phyloP scores from a whole-genome alignment of 2,888 invertebrate species.

The Eilema griseolum region DNA sequence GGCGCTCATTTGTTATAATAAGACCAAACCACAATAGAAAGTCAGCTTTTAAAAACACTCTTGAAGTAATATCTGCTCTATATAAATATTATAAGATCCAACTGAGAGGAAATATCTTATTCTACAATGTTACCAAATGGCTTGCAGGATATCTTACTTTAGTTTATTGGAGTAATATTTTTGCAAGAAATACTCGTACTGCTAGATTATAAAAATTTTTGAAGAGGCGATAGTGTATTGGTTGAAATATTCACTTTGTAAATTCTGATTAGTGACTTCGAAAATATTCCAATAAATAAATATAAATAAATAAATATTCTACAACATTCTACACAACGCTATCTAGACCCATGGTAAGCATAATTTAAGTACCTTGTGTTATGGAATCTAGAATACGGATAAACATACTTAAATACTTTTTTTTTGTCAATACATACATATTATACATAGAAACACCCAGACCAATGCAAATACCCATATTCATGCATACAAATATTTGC shows the following conservation, averaged over 20 bases:
- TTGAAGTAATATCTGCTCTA: neutral
- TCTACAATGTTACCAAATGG: neutral
- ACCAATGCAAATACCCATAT: too few species aligned
- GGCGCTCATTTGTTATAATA: neutral
- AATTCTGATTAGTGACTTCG: neutral
- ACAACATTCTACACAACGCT: too few species aligned
- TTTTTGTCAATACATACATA: too few species aligned
- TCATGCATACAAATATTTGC: too few species aligned
- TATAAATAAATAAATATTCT: too few species aligned
- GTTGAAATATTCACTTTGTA: neutral
- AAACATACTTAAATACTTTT: too few species aligned
- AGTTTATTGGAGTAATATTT: neutral
- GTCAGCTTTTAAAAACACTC: neutral
- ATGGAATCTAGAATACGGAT: too few species aligned
- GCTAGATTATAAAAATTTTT: neutral
- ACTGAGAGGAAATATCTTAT: neutral
- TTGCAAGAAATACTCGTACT: neutral
- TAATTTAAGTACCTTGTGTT: too few species aligned
- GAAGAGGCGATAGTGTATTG: neutral
- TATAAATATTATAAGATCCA: constrained; percentile 39
- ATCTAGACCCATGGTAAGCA: too few species aligned
- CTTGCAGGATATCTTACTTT: neutral
- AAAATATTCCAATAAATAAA: neutral
- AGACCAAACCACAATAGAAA: neutral
- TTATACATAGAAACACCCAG: too few species aligned